Conservation (phyloP, 2,797 vertebrate genomes). For the Tiaroga cobitis region DNA sequence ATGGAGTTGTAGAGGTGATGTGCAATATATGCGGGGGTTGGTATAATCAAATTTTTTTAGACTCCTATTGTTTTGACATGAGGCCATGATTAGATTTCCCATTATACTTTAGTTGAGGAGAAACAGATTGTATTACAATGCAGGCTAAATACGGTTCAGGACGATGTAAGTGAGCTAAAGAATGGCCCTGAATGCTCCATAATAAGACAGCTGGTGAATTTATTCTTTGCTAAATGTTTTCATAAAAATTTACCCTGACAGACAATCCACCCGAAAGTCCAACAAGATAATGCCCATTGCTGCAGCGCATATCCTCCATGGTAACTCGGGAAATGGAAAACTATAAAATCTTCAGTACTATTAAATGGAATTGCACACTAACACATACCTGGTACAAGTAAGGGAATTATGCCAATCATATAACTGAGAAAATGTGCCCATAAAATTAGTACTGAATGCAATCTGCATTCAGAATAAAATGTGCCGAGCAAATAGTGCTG, state of each 20-base stretch:
- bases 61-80: conserved; percentile 49
- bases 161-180: conserved; percentile 43
- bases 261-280: neutral
- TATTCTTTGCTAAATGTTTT: neutral
- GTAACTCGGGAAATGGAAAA: conserved; percentile 7
- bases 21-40: conserved; percentile 37
- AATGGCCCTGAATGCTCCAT: conserved; percentile 51
- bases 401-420: neutral
- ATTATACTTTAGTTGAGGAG: conserved; percentile 52
- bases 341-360: neutral
- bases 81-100: conserved; percentile 54
- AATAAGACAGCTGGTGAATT: conserved; percentile 33
- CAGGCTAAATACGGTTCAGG: conserved; percentile 42
- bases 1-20: conserved; percentile 10
- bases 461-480: conserved; percentile 1
- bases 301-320: neutral
- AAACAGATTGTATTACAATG: conserved; percentile 55
- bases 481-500: neutral
- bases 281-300: neutral
- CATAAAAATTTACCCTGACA: neutral
- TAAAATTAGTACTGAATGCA: neutral
- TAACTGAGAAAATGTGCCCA: neutral
- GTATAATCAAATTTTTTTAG: conserved; percentile 41
- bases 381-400: neutral
- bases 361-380: neutral